Conservation (phyloP, 2,888 invertebrate species). For the Sceliomorpha sp. region DNA sequence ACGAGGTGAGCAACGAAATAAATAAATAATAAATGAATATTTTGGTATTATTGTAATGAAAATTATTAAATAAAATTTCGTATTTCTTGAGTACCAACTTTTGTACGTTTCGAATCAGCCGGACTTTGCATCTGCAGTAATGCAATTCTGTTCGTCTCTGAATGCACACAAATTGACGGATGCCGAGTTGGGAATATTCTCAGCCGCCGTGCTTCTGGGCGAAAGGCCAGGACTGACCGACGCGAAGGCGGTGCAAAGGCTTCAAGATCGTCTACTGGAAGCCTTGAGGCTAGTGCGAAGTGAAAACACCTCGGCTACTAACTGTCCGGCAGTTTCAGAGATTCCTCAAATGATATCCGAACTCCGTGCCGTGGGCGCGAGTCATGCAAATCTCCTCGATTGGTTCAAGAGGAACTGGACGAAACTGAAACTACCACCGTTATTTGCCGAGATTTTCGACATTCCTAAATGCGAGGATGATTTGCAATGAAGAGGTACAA, state of each 20-base stretch:
- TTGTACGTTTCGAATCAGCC: constrained; percentile 84
- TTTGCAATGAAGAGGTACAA: constrained; percentile 76
- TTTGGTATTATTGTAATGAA: too few relatives aligned
- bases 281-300: constrained; percentile 86
- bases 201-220: constrained; percentile 91
- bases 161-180: constrained; percentile 90
- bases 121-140: constrained; percentile 90
- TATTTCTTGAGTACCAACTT: too few relatives aligned
- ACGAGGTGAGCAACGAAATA: constrained; percentile 91
- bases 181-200: constrained; percentile 93
- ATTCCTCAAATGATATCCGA: constrained; percentile 86
- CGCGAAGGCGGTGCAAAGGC: constrained; percentile 88
- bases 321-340: constrained; percentile 77
- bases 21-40: too few relatives aligned
- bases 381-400: constrained; percentile 91
- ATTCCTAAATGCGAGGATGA: constrained; percentile 93
- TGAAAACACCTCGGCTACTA: constrained; percentile 67
- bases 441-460: constrained; percentile 98
- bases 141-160: constrained; percentile 89
- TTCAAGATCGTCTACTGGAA: constrained; percentile 91
- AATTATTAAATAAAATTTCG: constrained; percentile 1
- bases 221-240: constrained; percentile 91
- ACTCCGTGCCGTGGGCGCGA: constrained; percentile 88
- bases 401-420: constrained; percentile 96
- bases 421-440: constrained; percentile 91